Evolutionary conservation across 2,888 invertebrate species (phyloP).

Genomic region (Stenodera caucasica): DNA sequence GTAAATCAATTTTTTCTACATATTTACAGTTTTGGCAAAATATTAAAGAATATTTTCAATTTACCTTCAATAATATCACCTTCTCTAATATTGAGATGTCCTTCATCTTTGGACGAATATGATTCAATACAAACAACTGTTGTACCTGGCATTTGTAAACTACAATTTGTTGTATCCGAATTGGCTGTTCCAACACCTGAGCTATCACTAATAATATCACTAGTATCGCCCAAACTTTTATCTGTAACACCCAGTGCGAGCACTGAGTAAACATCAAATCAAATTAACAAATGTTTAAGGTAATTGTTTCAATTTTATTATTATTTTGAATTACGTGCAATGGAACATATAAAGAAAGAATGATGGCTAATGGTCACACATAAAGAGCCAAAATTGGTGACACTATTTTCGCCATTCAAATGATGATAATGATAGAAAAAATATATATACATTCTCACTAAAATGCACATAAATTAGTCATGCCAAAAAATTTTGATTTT

Average conservation of each 20-base stretch:
- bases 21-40: no score
- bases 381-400: background rate
- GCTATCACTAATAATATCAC: slow-evolving; percentile 90
- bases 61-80: slow-evolving; percentile 91
- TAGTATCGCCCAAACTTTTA: slow-evolving; percentile 87
- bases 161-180: slow-evolving; percentile 79
- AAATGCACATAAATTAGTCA: slow-evolving; percentile 20
- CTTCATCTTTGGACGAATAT: slow-evolving; percentile 71
- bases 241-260: slow-evolving; percentile 66
- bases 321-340: background rate
- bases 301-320: no score
- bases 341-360: background rate
- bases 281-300: no score
- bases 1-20: no score
- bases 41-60: no score
- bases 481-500: background rate
- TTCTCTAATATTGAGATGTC: slow-evolving; percentile 80
- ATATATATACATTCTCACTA: background rate
- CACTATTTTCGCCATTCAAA: slow-evolving; percentile 8
- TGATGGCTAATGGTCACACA: background rate
- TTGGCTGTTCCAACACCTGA: slow-evolving; percentile 89
- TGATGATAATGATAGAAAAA: background rate
- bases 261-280: slow-evolving; percentile 47
- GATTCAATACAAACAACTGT: slow-evolving; percentile 86
- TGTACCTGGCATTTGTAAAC: slow-evolving; percentile 77